Percentiles rank a stretch among this genome's conserved stretches.
phyloP scores from a whole-genome alignment of 1,140 invertebrate species.

The Zophobas morio region DNA sequence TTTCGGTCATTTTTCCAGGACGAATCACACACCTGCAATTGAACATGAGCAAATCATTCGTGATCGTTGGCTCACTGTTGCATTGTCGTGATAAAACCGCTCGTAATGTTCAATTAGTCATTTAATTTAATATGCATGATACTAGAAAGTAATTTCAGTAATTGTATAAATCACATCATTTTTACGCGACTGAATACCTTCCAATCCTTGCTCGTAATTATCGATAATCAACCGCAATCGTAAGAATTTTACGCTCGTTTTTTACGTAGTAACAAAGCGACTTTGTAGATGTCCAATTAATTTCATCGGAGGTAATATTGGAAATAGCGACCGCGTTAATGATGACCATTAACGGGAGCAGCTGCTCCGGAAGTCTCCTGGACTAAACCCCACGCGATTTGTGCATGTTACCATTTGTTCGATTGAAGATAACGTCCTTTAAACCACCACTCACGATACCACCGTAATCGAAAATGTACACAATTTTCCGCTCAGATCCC shows the following conservation, averaged over 20 bases:
- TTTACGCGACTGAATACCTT: constrained; percentile 30
- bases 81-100: constrained; percentile 53
- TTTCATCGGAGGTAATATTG: constrained; percentile 47
- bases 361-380: constrained; percentile 55
- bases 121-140: constrained; percentile 48
- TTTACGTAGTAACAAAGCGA: constrained; percentile 9
- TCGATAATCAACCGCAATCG: constrained; percentile 35
- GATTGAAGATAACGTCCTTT: constrained; percentile 47
- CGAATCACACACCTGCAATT: constrained; percentile 27
- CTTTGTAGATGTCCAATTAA: constrained; percentile 15
- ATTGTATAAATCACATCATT: constrained; percentile 47
- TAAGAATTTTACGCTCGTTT: constrained; percentile 38
- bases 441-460: constrained; percentile 31
- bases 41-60: constrained; percentile 27
- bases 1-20: neutral
- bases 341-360: constrained; percentile 55
- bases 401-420: constrained; percentile 57
- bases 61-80: constrained; percentile 48
- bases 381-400: constrained; percentile 56
- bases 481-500: neutral
- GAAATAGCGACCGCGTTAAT: constrained; percentile 56
- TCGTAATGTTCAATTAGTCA: constrained; percentile 50
- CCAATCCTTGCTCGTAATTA: constrained; percentile 32
- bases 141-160: constrained; percentile 47
- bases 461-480: neutral